Percentiles rank a stretch among this genome's conserved stretches.
These are phyloP conservation scores for Chaunax sp. DNA, from an alignment of 2,797 vertebrate species.

Conservation along the genomic window DNA sequence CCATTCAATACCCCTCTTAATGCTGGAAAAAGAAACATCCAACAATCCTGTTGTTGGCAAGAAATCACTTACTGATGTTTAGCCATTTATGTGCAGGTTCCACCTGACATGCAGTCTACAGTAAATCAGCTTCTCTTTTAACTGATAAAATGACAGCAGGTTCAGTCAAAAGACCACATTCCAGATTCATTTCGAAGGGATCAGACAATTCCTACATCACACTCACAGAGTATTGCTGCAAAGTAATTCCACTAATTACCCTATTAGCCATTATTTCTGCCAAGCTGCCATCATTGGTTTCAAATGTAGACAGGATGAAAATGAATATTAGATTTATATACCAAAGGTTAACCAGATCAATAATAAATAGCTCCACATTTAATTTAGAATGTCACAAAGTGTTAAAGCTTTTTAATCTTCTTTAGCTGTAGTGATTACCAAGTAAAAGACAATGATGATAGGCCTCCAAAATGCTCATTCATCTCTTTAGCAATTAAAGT, in stretches of 20 bases:
- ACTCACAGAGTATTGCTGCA: conserved; percentile 29
- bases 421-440: conserved; percentile 7
- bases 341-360: conserved; percentile 37
- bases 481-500: too few species aligned
- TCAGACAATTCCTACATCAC: conserved; percentile 23
- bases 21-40: conserved; percentile 23
- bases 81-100: conserved; percentile 15
- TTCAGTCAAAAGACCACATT: conserved; percentile 42
- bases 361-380: conserved; percentile 26
- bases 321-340: conserved; percentile 45
- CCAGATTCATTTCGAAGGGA: conserved; percentile 38
- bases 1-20: conserved; percentile 1
- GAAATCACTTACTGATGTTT: conserved; percentile 15
- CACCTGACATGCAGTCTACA: conserved; percentile 19
- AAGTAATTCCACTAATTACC: conserved; percentile 57
- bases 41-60: conserved; percentile 19
- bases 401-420: conserved; percentile 22
- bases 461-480: too few species aligned
- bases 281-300: conserved; percentile 45
- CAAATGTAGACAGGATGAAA: conserved; percentile 30
- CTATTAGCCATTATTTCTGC: conserved; percentile 44
- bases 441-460: conserved; percentile 4
- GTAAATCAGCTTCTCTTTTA: conserved; percentile 41
- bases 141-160: conserved; percentile 23
- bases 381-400: conserved; percentile 17